Percentiles rank a stretch among this genome's conserved stretches.
Conservation (phyloP, 2,113 vertebrate species). For the Marmota monax region DNA sequence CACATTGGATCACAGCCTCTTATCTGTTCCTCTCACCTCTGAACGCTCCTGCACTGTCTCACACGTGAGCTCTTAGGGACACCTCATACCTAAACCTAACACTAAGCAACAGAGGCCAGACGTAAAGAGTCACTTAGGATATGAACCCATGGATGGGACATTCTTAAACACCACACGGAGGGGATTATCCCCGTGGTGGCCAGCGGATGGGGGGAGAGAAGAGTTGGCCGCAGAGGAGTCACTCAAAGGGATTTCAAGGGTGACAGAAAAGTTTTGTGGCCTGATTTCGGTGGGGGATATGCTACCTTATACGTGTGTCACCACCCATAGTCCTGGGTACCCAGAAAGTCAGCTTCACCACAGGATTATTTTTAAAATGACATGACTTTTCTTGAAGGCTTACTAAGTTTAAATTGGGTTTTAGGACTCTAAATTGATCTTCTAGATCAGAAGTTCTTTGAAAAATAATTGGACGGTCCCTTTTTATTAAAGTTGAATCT, state of each 20-base stretch:
- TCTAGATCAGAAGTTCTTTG: constrained; percentile 21
- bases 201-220: not conserved
- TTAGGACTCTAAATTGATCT: constrained; percentile 40
- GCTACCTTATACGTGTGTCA: fast-evolving
- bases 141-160: not conserved
- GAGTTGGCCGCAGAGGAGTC: not conserved
- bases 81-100: too few species aligned
- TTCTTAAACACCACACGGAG: not conserved
- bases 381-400: not conserved
- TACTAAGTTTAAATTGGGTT: not conserved
- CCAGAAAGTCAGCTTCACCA: not conserved
- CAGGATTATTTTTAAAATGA: not conserved
- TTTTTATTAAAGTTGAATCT: constrained; percentile 31
- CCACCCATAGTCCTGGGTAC: not conserved
- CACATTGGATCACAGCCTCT: too few species aligned
- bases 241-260: not conserved
- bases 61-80: too few species aligned
- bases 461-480: constrained; percentile 39
- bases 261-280: fast-evolving
- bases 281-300: fast-evolving
- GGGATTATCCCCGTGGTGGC: not conserved
- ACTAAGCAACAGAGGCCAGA: too few species aligned
- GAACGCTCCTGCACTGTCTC: too few species aligned
- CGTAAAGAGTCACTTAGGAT: not conserved
- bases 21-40: too few species aligned